Percentiles rank a stretch among this genome's conserved stretches.
phyloP scores from a whole-genome alignment of 2,797 vertebrate species.

The Xiphophorus birchmanni region DNA sequence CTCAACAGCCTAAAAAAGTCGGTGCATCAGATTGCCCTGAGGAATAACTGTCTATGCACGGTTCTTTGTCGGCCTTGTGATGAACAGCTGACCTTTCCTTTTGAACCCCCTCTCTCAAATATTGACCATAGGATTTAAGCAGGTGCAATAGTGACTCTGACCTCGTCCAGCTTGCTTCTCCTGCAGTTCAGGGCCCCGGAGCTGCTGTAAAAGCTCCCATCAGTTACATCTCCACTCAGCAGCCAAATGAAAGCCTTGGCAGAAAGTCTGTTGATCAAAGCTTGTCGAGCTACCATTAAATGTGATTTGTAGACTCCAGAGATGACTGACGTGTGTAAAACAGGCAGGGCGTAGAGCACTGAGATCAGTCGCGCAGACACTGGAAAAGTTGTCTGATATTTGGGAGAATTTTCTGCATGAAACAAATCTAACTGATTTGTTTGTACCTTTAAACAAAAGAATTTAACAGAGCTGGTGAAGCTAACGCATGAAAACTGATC shows the following conservation, averaged over 20 bases:
- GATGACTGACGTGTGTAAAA: background rate
- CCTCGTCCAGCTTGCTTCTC: background rate
- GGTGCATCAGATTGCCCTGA: background rate
- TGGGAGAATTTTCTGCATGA: background rate
- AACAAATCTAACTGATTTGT: background rate
- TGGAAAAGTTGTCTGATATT: background rate
- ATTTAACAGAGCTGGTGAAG: background rate
- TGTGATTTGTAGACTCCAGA: background rate
- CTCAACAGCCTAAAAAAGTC: background rate
- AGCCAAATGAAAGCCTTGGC: background rate
- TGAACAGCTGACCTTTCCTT: background rate
- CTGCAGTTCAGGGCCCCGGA: background rate
- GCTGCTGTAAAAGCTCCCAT: background rate
- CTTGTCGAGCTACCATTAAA: background rate
- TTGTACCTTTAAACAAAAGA: background rate
- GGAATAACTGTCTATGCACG: background rate
- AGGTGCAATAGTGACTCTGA: background rate
- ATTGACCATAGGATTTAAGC: constrained; percentile 2
- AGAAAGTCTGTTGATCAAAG: background rate
- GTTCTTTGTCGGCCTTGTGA: background rate
- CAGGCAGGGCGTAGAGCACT: background rate
- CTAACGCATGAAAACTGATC: background rate
- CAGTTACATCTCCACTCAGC: background rate
- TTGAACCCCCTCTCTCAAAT: background rate
- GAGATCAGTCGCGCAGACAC: too few relatives aligned